phyloP scores from a whole-genome alignment of 2,113 vertebrate genomes.

The Microcebus jonahi region DNA sequence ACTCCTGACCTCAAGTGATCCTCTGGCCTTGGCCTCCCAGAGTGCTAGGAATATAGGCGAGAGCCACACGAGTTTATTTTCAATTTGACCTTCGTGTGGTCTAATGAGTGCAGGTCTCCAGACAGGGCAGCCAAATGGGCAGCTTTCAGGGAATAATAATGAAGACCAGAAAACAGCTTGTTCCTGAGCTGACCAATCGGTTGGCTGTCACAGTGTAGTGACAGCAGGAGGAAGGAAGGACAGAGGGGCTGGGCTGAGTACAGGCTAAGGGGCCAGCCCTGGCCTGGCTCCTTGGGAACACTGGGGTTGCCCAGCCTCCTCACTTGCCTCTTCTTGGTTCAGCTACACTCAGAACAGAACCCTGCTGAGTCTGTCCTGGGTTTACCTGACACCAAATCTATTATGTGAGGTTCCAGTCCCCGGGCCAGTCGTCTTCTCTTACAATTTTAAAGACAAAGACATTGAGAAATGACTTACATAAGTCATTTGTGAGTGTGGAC shows the following conservation, averaged over 20 bases:
- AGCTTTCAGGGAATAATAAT: not conserved
- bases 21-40: too few relatives aligned
- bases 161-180: not conserved
- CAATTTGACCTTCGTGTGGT: not conserved
- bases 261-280: not conserved
- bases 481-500: not conserved
- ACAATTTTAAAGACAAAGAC: slow-evolving; percentile 29
- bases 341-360: not conserved
- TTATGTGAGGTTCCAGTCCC: not conserved
- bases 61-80: not conserved
- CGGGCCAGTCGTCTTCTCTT: not conserved
- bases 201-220: not conserved
- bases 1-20: too few relatives aligned
- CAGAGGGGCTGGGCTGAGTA: not conserved
- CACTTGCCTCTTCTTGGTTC: not conserved
- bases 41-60: not conserved
- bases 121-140: not conserved
- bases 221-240: not conserved
- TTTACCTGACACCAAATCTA: not conserved
- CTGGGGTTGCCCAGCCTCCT: not conserved
- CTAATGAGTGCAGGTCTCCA: not conserved
- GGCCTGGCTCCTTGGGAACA: not conserved
- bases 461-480: not conserved
- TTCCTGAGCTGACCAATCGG: not conserved
- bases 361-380: not conserved